phyloP scores from a whole-genome alignment of 2,888 invertebrate genomes.

The Chirona hameri region DNA sequence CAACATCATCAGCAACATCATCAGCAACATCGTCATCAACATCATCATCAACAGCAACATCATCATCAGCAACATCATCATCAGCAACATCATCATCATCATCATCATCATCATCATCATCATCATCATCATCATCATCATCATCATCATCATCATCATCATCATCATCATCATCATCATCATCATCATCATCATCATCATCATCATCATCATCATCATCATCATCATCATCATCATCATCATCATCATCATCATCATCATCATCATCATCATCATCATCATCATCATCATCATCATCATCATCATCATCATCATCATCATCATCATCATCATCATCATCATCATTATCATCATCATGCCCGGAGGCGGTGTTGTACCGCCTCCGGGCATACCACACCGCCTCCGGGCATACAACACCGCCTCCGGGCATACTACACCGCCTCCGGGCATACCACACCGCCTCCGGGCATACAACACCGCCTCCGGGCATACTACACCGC shows the following conservation, averaged over 20 bases:
- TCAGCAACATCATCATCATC: no score
- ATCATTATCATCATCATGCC: slow-evolving; percentile 22
- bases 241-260: slow-evolving; percentile 22
- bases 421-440: no score
- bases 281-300: slow-evolving; percentile 22
- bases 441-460: no score
- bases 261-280: slow-evolving; percentile 12
- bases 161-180: slow-evolving; percentile 22
- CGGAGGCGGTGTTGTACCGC: no score
- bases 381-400: no score
- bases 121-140: slow-evolving; percentile 12
- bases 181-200: slow-evolving; percentile 22
- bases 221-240: slow-evolving; percentile 22
- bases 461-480: no score
- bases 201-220: slow-evolving; percentile 22
- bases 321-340: slow-evolving; percentile 22
- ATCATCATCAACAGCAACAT: no score
- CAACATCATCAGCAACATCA: no score
- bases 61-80: no score
- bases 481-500: no score
- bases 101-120: slow-evolving; percentile 22
- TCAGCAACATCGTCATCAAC: no score
- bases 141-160: slow-evolving; percentile 22
- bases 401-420: no score
- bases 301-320: slow-evolving; percentile 22